A percentile compares a stretch with the other conserved stretches of the same genome.
phyloP scores from a whole-genome alignment of 2,888 invertebrate genomes.

The Limnephilus marmoratus region DNA sequence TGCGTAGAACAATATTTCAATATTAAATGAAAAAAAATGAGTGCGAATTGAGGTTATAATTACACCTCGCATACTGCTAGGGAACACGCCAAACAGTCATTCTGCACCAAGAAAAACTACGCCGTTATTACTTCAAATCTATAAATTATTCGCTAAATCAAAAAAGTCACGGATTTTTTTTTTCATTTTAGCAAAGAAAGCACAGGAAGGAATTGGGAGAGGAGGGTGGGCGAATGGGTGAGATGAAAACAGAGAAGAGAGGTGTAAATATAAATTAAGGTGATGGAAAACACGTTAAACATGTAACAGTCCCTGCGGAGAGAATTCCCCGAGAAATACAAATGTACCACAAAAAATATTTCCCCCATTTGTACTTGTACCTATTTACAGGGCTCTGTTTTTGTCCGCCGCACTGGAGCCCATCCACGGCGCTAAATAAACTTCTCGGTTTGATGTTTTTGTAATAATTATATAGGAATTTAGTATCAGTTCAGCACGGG shows the following conservation, averaged over 20 bases:
- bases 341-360: conserved; percentile 22
- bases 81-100: conserved; percentile 22
- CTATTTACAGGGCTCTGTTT: conserved; percentile 6
- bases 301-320: conserved; percentile 21
- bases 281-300: conserved; percentile 35
- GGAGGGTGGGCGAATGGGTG: conserved; percentile 3
- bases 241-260: conserved; percentile 33
- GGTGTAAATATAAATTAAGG: conserved; percentile 53
- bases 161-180: conserved; percentile 46
- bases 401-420: neutral
- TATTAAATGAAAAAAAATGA: conserved; percentile 38
- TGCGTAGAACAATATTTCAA: conserved; percentile 25
- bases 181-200: conserved; percentile 34
- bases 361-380: neutral
- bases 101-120: conserved; percentile 21
- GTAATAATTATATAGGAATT: neutral
- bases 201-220: neutral
- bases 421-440: conserved; percentile 17
- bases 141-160: conserved; percentile 56
- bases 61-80: conserved; percentile 15
- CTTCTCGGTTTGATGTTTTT: conserved; percentile 22
- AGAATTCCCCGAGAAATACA: conserved; percentile 22
- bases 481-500: neutral
- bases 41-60: conserved; percentile 49
- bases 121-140: conserved; percentile 33